phyloP scores from a whole-genome alignment of 2,797 vertebrate species.

The Macropodus opercularis region DNA sequence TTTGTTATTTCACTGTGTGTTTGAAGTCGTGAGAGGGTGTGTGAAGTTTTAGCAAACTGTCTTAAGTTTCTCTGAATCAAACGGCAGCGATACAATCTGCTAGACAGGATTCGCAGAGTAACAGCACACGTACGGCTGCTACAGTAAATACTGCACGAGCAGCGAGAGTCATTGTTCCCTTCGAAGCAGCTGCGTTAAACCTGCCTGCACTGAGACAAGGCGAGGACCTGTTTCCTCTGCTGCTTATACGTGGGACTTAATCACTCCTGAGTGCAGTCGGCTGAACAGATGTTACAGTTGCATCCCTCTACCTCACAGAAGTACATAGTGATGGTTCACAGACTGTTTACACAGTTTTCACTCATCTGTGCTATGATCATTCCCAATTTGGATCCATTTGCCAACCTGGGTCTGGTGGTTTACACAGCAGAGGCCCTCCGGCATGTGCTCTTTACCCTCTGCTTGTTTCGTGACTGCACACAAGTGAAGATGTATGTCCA shows the following conservation, averaged over 20 bases:
- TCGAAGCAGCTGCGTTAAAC: constrained; percentile 59
- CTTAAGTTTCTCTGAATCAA: constrained; percentile 62
- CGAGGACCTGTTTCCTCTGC: constrained; percentile 58
- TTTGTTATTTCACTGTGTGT: constrained; percentile 76
- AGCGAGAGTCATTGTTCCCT: constrained; percentile 40
- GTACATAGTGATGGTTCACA: constrained; percentile 67
- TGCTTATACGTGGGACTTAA: constrained; percentile 63
- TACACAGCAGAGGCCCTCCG: constrained; percentile 53
- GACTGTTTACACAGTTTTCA: constrained; percentile 77
- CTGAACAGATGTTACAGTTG: constrained; percentile 68
- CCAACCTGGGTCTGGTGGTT: constrained; percentile 55
- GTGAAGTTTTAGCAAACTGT: constrained; percentile 57
- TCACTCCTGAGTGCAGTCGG: constrained; percentile 53
- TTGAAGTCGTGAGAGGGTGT: constrained; percentile 73
- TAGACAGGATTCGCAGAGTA: constrained; percentile 50
- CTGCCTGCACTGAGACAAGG: constrained; percentile 59
- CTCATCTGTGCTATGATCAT: constrained; percentile 76
- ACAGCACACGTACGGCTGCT: constrained; percentile 42
- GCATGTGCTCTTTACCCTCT: constrained; percentile 70
- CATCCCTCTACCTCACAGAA: constrained; percentile 52
- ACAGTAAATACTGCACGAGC: constrained; percentile 32
- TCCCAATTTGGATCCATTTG: constrained; percentile 67
- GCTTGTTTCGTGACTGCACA: constrained; percentile 68
- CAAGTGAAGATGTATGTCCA: constrained; percentile 69
- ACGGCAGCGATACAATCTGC: constrained; percentile 56